phyloP scores from a whole-genome alignment of 2,113 vertebrate genomes.

The Apteryx mantelli region DNA sequence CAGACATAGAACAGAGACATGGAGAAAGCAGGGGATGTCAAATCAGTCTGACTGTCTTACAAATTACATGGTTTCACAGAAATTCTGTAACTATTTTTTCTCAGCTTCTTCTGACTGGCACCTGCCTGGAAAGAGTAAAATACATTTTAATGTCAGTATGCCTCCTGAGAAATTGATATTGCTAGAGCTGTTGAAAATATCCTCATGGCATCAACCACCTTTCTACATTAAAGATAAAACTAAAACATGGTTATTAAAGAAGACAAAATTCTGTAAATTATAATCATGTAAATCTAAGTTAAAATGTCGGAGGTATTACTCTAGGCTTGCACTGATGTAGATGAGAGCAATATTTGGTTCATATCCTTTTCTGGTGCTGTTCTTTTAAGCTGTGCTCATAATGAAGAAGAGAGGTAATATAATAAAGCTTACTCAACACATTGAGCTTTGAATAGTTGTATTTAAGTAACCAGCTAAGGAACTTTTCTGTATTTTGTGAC shows the following conservation, averaged over 20 bases:
- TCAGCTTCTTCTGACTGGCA: not conserved
- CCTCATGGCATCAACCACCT: slow-evolving; percentile 24
- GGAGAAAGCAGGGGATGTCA: not conserved
- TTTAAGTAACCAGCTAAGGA: not conserved
- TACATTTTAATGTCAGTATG: not conserved
- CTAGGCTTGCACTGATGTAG: not conserved
- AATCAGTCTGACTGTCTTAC: not conserved
- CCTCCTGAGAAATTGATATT: not conserved
- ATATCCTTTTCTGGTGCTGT: not conserved
- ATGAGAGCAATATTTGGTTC: not conserved
- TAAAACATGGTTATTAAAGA: not conserved
- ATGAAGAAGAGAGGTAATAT: not conserved
- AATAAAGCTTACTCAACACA: not conserved
- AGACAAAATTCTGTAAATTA: not conserved
- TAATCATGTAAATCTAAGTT: not conserved
- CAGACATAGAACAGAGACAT: not conserved
- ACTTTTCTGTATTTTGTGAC: not conserved
- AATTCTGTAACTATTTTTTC: slow-evolving; percentile 12
- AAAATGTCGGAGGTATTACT: not conserved
- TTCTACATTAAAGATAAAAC: not conserved
- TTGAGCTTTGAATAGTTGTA: not conserved
- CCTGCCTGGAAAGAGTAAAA: slow-evolving; percentile 27
- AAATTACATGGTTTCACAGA: not conserved
- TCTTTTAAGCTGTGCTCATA: not conserved
- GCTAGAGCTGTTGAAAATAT: slow-evolving; percentile 24